Evolutionary conservation across 2,113 vertebrate species (phyloP).

Genomic region (Sprattus sprattus): DNA sequence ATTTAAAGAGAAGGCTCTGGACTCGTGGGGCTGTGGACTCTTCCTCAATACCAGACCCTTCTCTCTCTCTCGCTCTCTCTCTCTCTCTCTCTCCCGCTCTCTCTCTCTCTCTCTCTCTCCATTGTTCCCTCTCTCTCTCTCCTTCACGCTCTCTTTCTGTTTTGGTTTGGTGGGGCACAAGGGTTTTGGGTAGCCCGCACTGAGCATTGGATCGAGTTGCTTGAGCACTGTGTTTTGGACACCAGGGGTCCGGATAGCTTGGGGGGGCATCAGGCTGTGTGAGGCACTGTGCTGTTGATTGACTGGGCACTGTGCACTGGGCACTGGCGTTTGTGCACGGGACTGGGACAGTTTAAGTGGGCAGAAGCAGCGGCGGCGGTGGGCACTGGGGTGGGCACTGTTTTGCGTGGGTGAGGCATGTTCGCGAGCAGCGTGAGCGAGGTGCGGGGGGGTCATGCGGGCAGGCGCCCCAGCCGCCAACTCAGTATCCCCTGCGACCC

Average conservation of each 20-base stretch:
- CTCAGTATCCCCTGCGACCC: slow-evolving; percentile 53
- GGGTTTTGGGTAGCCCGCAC: neutral
- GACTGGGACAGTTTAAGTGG: neutral
- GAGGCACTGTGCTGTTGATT: neutral
- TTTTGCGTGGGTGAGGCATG: slow-evolving; percentile 42
- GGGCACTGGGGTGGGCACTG: neutral
- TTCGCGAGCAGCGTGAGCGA: slow-evolving; percentile 58
- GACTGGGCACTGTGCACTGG: neutral
- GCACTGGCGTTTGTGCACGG: neutral
- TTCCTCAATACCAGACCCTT: neutral
- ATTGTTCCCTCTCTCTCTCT: neutral
- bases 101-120: slow-evolving; percentile 12
- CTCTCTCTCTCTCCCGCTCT: neutral
- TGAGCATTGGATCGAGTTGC: neutral
- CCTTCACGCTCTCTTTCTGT: neutral
- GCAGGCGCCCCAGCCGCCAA: slow-evolving; percentile 45
- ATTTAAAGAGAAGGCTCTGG: slow-evolving; percentile 50
- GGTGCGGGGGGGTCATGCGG: slow-evolving; percentile 43
- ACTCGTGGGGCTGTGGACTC: slow-evolving; percentile 12
- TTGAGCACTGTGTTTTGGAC: neutral
- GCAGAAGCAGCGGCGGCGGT: neutral
- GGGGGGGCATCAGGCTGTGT: neutral
- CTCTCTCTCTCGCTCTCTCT: slow-evolving; percentile 24
- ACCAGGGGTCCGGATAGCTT: neutral
- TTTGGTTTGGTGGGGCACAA: neutral